phyloP scores from a whole-genome alignment of 2,888 invertebrate species.

The Gonocerus acuteangulatus region DNA sequence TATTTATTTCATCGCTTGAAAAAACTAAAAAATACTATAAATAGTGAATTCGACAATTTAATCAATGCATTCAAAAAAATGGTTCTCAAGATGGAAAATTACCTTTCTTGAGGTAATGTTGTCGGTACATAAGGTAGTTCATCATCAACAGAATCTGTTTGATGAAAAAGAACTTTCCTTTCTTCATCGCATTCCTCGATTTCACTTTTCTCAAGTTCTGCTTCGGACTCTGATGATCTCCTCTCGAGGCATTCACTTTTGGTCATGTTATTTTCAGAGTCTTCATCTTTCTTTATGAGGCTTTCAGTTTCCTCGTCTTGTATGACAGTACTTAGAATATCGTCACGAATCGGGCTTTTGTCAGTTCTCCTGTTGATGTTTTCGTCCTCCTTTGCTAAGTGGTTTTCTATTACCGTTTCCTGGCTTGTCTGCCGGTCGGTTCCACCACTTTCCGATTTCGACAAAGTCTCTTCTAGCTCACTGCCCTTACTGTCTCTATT shows the following conservation, averaged over 20 bases:
- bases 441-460: constrained; percentile 14
- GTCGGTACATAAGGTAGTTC: constrained; percentile 83
- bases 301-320: constrained; percentile 20
- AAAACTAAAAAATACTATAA: too few relatives aligned
- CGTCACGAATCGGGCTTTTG: neutral
- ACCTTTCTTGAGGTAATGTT: constrained; percentile 75
- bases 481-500: neutral
- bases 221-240: constrained; percentile 39
- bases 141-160: constrained; percentile 72
- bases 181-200: constrained; percentile 57
- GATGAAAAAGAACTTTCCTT: constrained; percentile 65
- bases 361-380: neutral
- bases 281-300: constrained; percentile 13
- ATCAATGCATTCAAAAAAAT: too few relatives aligned
- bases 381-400: neutral
- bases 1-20: too few relatives aligned
- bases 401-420: constrained; percentile 26
- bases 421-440: constrained; percentile 19
- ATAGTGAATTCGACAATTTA: too few relatives aligned
- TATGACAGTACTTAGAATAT: neutral
- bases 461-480: neutral
- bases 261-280: constrained; percentile 12
- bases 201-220: constrained; percentile 27
- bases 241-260: constrained; percentile 33
- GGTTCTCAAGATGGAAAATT: too few relatives aligned